A percentile compares a stretch with the other conserved stretches of the same genome.
These are phyloP conservation scores for Caranx melampygus DNA, from an alignment of 2,113 vertebrate species.

Conservation along the genomic window DNA sequence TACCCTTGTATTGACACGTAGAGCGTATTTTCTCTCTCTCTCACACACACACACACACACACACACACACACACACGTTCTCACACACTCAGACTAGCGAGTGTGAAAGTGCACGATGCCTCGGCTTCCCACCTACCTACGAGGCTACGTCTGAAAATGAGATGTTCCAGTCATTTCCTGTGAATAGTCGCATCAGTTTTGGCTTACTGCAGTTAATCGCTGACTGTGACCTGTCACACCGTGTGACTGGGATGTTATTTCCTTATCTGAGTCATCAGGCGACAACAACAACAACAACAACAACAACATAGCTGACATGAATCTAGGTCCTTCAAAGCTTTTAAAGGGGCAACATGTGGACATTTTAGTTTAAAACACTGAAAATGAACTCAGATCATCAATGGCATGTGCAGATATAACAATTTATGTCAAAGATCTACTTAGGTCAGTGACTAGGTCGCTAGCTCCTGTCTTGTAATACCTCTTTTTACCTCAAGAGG, in stretches of 20 bases:
- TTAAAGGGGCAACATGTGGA: no score
- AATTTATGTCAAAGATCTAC: no score
- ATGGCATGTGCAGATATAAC: no score
- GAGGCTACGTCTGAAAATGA: slow-evolving; percentile 48
- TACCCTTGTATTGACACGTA: slow-evolving; percentile 37
- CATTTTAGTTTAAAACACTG: no score
- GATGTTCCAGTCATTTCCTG: slow-evolving; percentile 61
- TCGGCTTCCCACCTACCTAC: slow-evolving; percentile 21
- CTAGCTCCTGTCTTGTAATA: no score
- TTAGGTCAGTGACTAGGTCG: no score
- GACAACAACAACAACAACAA: slow-evolving; percentile 8
- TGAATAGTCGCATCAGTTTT: slow-evolving; percentile 59
- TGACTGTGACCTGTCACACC: slow-evolving; percentile 45
- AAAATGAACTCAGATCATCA: no score
- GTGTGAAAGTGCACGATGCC: slow-evolving; percentile 33
- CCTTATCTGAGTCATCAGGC: slow-evolving; percentile 39
- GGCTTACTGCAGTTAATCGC: slow-evolving; percentile 45
- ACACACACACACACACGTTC: slow-evolving; percentile 2
- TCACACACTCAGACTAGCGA: neutral
- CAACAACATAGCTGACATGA: neutral
- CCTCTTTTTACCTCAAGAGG: no score
- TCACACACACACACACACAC: neutral
- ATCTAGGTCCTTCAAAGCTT: neutral
- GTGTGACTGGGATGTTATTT: slow-evolving; percentile 57
- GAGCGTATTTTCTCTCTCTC: slow-evolving; percentile 14